Evolutionary conservation across 2,888 invertebrate genomes (phyloP).

Genomic region (Amphiduros pacificus): DNA sequence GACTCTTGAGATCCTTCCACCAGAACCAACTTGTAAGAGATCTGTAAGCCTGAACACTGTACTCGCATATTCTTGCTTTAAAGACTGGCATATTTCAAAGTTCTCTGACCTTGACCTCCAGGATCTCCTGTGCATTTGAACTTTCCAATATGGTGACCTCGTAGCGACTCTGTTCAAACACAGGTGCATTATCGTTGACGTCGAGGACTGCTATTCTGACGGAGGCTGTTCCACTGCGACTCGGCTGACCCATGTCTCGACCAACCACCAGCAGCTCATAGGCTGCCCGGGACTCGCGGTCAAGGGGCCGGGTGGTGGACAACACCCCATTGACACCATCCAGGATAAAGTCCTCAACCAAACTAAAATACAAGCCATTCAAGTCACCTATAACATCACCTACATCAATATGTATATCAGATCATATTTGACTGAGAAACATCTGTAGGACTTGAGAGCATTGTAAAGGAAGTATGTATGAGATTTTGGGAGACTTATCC

Average conservation of each 20-base stretch:
- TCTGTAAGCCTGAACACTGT: too few relatives aligned
- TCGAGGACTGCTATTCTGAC: conserved; percentile 13
- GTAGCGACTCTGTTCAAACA: neutral
- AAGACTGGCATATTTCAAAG: neutral
- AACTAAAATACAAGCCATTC: too few relatives aligned
- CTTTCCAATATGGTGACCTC: conserved; percentile 10
- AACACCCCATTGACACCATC: conserved; percentile 1
- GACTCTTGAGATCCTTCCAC: too few relatives aligned
- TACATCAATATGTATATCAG: too few relatives aligned
- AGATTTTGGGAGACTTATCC: too few relatives aligned
- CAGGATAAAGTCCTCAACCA: conserved; percentile 8
- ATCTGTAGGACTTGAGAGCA: too few relatives aligned
- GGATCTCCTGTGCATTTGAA: neutral
- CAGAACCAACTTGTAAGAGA: too few relatives aligned
- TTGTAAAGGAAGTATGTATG: too few relatives aligned
- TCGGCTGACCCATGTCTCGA: conserved; percentile 11
- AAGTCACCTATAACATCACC: too few relatives aligned
- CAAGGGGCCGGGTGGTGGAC: conserved; percentile 1
- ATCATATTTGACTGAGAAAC: too few relatives aligned
- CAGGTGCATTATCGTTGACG: conserved; percentile 16
- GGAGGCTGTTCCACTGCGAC: conserved; percentile 8
- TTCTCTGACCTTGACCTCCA: conserved; percentile 12
- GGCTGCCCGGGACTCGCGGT: conserved; percentile 5
- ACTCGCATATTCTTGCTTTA: too few relatives aligned
- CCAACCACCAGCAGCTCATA: conserved; percentile 16